Base-by-base conservation (phyloP, 1,140 invertebrate genomes). In the Atta texana region DNA sequence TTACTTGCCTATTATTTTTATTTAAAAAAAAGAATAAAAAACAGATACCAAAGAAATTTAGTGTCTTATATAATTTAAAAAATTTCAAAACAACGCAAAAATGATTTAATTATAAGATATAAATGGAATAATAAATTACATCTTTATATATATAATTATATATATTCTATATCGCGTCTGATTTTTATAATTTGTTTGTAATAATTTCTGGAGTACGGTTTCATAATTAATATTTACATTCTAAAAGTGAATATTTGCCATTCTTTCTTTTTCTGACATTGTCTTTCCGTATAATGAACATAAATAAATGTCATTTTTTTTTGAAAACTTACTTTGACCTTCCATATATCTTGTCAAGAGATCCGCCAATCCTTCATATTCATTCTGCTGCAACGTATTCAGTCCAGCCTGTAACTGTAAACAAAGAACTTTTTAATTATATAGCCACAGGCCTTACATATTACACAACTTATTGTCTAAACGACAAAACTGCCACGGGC, bases 281-380 rank as follows among this genome's bases (percentile, higher is more conserved):
- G 14, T 28, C 5, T 2, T n/a, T 3, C 3, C 31, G 7, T 44
- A 5, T 64, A 44, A 78, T 16, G 1, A 57, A 12, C 1, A 18
- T 31, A 28, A 24, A 16, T 24, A 34, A 31, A 2, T 53, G 2
- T 74, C 6, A 39, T 14, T 21, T 34, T 57, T 16, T 44, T 44
- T 34, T 63, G 0, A 34, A 21, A 31, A 87, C 92, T 92, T 69
- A 92, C 92, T 87, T 8, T 84, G 90, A 44, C 87, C 88, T 12
- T 92, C 75, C 57, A 85, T 66, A 6, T 88, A 88, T 34, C 85
- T 91, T 2, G 61, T 69, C 1, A 91, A 21, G 5, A 69, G 39
- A 31, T 92, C 71, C 3, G 75, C 44, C 39, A 85, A 72, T 0
- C 44, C 71, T 3, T 59, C 71, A 64, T 90, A 91, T 7, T 82